These are phyloP conservation scores for Malaclemys terrapin DNA, from an alignment of 2,113 vertebrate genomes.

Conservation along the genomic window DNA sequence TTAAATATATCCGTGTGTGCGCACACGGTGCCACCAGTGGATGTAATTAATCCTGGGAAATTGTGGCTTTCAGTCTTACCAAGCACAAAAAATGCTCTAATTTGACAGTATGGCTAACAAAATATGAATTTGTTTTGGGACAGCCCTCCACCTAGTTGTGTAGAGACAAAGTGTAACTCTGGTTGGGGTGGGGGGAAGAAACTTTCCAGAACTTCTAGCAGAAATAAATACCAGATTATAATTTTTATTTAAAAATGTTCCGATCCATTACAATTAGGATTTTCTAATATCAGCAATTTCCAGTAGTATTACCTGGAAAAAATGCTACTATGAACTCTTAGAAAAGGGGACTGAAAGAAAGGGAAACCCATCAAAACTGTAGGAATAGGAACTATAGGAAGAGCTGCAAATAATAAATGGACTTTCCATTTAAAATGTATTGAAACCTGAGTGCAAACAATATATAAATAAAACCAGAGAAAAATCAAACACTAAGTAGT, in stretches of 20 bases:
- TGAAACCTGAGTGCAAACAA: neutral
- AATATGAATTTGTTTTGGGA: constrained; percentile 71
- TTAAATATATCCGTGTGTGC: constrained; percentile 58
- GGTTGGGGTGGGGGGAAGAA: neutral
- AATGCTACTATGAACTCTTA: neutral
- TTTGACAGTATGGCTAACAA: constrained; percentile 70
- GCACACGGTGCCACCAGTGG: constrained; percentile 32
- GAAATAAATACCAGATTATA: constrained; percentile 39
- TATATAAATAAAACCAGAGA: neutral
- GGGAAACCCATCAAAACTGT: neutral
- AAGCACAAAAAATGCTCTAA: constrained; percentile 72
- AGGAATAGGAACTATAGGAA: neutral
- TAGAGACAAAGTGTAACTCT: neutral
- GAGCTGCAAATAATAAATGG: neutral
- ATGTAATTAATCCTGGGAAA: constrained; percentile 74
- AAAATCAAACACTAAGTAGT: constrained; percentile 45
- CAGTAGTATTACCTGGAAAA: constrained; percentile 14
- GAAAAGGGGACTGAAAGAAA: constrained; percentile 25
- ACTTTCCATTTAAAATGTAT: neutral
- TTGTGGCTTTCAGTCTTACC: constrained; percentile 65
- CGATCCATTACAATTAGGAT: neutral
- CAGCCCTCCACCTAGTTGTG: constrained; percentile 50
- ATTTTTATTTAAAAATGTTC: constrained; percentile 12
- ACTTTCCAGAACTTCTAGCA: constrained; percentile 20
- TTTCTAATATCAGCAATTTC: constrained; percentile 38